A percentile compares a stretch with the other conserved stretches of the same genome.
Conservation (phyloP, 2,888 invertebrate species). For the Drosophila ezoana region DNA sequence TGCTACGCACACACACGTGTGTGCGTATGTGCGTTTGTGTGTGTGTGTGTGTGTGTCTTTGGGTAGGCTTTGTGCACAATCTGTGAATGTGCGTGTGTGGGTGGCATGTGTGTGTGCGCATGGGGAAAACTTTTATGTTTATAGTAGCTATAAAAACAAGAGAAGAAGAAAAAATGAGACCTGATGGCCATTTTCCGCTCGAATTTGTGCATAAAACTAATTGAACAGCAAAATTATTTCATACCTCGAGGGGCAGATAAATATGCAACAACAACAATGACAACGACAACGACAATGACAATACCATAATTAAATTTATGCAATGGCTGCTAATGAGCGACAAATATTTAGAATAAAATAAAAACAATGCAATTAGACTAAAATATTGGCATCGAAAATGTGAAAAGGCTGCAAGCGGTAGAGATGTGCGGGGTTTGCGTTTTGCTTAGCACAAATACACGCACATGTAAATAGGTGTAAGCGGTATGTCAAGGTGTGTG, state of each 20-base stretch:
- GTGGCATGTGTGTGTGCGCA: conserved; percentile 21
- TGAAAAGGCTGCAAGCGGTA: neutral
- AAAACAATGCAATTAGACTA: conserved; percentile 55
- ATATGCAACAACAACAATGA: conserved; percentile 29
- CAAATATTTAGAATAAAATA: conserved; percentile 45
- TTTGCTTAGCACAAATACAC: conserved; percentile 20
- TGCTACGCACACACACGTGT: conserved; percentile 61
- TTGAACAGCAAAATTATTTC: conserved; percentile 76
- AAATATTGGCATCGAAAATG: conserved; percentile 6
- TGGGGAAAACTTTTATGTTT: conserved; percentile 76
- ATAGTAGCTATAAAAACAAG: conserved; percentile 65
- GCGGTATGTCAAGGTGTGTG: conserved; percentile 35
- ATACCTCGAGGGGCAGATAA: conserved; percentile 61
- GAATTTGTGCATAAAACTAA: conserved; percentile 68
- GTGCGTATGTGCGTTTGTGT: conserved; percentile 34
- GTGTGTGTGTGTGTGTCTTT: conserved; percentile 31
- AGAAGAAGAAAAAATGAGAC: conserved; percentile 30
- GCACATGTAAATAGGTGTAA: conserved; percentile 62
- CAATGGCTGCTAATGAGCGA: conserved; percentile 41
- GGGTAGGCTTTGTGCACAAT: conserved; percentile 7
- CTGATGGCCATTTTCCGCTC: conserved; percentile 60
- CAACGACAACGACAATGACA: conserved; percentile 14
- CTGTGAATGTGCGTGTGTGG: conserved; percentile 13
- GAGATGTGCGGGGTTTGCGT: neutral
- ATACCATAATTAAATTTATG: conserved; percentile 19